phyloP scores from a whole-genome alignment of 2,888 invertebrate genomes.

The Limulus polyphemus region DNA sequence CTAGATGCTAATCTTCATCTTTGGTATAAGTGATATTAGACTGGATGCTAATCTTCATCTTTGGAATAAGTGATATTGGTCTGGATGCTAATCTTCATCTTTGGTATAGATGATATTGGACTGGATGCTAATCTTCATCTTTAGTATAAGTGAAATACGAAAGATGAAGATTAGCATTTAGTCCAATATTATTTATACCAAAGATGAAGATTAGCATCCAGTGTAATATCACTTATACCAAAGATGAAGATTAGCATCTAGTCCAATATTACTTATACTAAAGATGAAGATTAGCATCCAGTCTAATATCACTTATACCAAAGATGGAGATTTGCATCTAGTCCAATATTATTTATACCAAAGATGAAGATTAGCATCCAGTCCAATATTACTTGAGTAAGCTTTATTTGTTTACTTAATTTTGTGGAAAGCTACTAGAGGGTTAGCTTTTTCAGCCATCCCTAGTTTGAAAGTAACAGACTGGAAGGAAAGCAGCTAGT shows the following conservation, averaged over 20 bases:
- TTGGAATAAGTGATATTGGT: background rate
- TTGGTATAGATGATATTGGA: background rate
- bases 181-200: background rate
- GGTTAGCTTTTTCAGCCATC: too few relatives aligned
- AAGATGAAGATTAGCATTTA: background rate
- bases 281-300: slow-evolving; percentile 3
- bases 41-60: background rate
- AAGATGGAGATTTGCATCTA: background rate
- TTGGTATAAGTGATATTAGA: background rate
- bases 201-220: slow-evolving; percentile 2
- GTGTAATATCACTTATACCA: background rate
- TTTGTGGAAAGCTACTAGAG: too few relatives aligned
- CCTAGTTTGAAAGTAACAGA: too few relatives aligned
- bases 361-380: slow-evolving; percentile 1
- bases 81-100: slow-evolving; percentile 1
- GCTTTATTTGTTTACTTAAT: too few relatives aligned
- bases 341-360: background rate
- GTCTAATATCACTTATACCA: background rate
- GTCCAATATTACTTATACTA: background rate
- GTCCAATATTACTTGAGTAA: background rate
- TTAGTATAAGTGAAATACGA: background rate
- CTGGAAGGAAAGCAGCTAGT: too few relatives aligned
- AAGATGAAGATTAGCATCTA: slow-evolving; percentile 2
- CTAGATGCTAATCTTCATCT: slow-evolving; percentile 3
- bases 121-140: background rate